Evolutionary conservation across 2,113 vertebrate species (phyloP).

Genomic region (Chroicocephalus ridibundus): DNA sequence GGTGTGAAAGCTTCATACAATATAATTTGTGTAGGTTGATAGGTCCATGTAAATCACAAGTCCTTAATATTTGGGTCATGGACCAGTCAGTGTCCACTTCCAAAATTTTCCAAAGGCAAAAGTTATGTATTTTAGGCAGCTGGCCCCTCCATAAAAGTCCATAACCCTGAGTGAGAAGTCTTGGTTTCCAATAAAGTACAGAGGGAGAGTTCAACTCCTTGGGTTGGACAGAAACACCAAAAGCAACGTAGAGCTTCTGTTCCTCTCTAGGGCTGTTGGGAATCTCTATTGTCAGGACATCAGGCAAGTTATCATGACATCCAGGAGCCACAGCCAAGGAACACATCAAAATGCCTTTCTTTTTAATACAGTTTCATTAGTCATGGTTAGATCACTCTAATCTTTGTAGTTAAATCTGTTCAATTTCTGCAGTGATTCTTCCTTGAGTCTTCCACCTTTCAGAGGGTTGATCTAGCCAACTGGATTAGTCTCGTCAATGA

Average conservation of each 20-base stretch:
- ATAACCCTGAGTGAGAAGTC: neutral
- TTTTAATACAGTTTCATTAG: neutral
- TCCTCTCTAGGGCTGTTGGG: neutral
- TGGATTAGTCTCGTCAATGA: neutral
- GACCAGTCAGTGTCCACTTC: neutral
- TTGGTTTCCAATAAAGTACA: neutral
- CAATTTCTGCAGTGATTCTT: neutral
- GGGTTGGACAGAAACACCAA: neutral
- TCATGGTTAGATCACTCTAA: neutral
- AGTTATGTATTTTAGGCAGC: neutral
- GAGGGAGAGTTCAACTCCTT: neutral
- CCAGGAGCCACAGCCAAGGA: neutral
- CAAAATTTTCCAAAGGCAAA: neutral
- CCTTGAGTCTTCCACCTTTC: neutral
- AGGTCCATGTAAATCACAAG: neutral
- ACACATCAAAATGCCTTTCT: neutral
- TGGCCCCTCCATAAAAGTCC: accelerated
- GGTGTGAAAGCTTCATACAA: neutral
- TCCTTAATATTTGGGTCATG: neutral
- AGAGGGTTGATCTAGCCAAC: neutral
- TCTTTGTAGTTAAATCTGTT: neutral
- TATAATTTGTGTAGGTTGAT: neutral
- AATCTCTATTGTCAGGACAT: neutral
- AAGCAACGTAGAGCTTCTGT: neutral
- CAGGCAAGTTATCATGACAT: neutral